Evolutionary conservation across 2,888 invertebrate species (phyloP).

Genomic region (Brachyptera risi): DNA sequence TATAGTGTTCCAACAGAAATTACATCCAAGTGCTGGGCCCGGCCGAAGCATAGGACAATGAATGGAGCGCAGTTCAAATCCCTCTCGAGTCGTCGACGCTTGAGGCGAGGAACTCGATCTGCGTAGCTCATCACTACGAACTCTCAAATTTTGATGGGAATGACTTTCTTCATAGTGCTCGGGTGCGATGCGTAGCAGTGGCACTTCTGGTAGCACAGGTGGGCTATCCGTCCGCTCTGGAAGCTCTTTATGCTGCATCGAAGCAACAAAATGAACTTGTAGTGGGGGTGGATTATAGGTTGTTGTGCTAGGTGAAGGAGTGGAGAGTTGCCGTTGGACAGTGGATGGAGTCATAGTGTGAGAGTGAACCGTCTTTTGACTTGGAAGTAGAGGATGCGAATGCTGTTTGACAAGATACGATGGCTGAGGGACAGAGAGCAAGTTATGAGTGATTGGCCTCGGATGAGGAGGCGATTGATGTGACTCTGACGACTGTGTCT

Average conservation of each 20-base stretch:
- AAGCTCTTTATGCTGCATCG: slow-evolving; percentile 7
- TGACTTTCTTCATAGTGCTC: not conserved
- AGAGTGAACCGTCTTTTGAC: slow-evolving; percentile 49
- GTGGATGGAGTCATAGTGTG: slow-evolving; percentile 39
- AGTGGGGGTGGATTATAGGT: slow-evolving; percentile 18
- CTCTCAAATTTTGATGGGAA: slow-evolving; percentile 38
- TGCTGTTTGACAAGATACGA: slow-evolving; percentile 61
- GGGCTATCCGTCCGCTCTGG: not conserved
- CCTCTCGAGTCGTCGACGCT: slow-evolving; percentile 39
- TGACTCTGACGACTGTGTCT: slow-evolving; percentile 46
- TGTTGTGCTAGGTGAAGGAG: slow-evolving; percentile 40
- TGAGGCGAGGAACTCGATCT: slow-evolving; percentile 60
- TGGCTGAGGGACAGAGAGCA: slow-evolving; percentile 55
- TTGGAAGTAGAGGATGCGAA: slow-evolving; percentile 60
- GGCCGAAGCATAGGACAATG: slow-evolving; percentile 80
- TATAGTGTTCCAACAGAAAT: slow-evolving; percentile 88
- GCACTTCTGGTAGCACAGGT: not conserved
- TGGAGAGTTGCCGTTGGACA: slow-evolving; percentile 52
- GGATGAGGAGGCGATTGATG: slow-evolving; percentile 15
- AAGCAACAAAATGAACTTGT: slow-evolving; percentile 28
- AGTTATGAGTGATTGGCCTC: slow-evolving; percentile 39
- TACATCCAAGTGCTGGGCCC: slow-evolving; percentile 82
- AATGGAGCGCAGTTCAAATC: slow-evolving; percentile 49
- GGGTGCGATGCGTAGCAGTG: not conserved
- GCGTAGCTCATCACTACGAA: slow-evolving; percentile 56